These are phyloP conservation scores for Pandion haliaetus DNA, from an alignment of 2,113 vertebrate genomes.

Conservation along the genomic window DNA sequence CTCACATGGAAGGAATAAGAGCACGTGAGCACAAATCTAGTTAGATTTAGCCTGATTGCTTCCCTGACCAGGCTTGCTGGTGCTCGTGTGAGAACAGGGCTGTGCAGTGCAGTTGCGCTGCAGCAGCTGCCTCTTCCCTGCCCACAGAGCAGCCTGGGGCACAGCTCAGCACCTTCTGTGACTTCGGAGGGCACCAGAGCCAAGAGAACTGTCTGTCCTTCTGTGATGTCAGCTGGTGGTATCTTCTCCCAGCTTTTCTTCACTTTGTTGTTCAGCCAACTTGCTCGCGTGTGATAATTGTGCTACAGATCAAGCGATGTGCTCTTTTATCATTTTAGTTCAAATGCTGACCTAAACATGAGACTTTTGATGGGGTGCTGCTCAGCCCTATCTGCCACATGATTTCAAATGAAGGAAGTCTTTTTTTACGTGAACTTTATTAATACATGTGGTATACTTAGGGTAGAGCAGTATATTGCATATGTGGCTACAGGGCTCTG, in stretches of 20 bases:
- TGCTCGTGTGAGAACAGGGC: no score
- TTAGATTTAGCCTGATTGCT: rapidly evolving
- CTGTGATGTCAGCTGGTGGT: no score
- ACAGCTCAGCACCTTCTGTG: not conserved
- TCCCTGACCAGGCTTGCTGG: not conserved
- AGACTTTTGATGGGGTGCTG: not conserved
- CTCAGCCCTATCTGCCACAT: not conserved
- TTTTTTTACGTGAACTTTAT: not conserved
- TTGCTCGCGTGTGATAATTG: rapidly evolving
- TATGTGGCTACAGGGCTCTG: not conserved
- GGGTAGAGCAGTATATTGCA: not conserved
- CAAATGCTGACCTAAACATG: not conserved
- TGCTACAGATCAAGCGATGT: not conserved
- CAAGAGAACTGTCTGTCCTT: not conserved
- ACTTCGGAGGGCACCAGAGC: not conserved
- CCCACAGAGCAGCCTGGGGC: no score
- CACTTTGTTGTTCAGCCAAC: not conserved
- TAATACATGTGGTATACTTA: not conserved
- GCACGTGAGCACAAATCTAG: not conserved
- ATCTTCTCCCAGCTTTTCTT: not conserved
- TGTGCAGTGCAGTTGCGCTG: not conserved
- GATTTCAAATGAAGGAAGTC: not conserved
- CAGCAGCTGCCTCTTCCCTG: not conserved
- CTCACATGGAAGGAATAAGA: not conserved
- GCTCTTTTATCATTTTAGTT: not conserved